Conservation (phyloP, 2,113 vertebrate species). For the Sinocyclocheilus rhinocerous region DNA sequence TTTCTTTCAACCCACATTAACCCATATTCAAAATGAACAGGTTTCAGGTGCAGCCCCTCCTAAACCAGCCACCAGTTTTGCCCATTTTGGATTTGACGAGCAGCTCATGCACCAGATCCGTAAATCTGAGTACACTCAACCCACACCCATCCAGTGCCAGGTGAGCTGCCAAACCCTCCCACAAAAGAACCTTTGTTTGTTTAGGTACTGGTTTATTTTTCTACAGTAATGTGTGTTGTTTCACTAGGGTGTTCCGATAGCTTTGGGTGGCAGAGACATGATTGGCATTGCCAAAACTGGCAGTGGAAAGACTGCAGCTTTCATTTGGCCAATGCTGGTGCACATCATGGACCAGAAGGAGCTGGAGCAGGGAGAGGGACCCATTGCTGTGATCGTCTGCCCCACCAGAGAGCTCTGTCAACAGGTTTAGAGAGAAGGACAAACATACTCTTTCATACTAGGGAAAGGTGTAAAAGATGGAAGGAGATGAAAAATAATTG, state of each 20-base stretch:
- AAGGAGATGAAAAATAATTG: neutral
- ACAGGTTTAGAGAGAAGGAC: slow-evolving; percentile 77
- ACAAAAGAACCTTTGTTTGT: neutral
- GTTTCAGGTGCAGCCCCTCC: slow-evolving; percentile 96
- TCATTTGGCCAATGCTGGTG: slow-evolving; percentile 98
- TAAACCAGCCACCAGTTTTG: slow-evolving; percentile 93
- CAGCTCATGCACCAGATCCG: slow-evolving; percentile 97
- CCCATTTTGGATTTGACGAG: slow-evolving; percentile 96
- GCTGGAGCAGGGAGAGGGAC: slow-evolving; percentile 90
- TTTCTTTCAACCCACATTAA: neutral
- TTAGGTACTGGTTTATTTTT: neutral
- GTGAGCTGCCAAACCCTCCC: slow-evolving; percentile 65
- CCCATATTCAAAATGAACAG: slow-evolving; percentile 63
- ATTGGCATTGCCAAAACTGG: slow-evolving; percentile 99
- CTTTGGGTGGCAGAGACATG: slow-evolving; percentile 95
- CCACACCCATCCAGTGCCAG: slow-evolving; percentile 98
- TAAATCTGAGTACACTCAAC: slow-evolving; percentile 98
- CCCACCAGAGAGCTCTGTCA: slow-evolving; percentile 98
- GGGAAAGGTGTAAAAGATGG: neutral
- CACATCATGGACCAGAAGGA: slow-evolving; percentile 99
- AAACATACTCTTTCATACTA: neutral
- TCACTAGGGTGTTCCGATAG: slow-evolving; percentile 90
- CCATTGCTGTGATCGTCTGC: slow-evolving; percentile 94
- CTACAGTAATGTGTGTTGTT: neutral
- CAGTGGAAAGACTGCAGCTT: slow-evolving; percentile 96